Percentiles rank a stretch among this genome's conserved stretches.
Evolutionary conservation across 2,113 vertebrate genomes (phyloP).

Genomic region (Globicephala melas): DNA sequence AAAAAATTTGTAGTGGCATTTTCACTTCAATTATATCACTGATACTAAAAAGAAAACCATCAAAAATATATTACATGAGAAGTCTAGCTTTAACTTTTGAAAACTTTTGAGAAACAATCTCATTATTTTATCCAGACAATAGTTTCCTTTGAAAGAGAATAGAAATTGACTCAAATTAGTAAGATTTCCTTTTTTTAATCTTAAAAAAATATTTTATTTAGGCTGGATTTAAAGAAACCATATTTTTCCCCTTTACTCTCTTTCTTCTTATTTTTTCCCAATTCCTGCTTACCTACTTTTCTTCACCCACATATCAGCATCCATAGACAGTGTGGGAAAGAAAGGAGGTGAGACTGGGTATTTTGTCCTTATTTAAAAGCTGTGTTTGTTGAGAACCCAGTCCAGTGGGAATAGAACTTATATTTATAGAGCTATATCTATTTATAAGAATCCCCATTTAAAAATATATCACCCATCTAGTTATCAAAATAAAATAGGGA

Average conservation of each 20-base stretch:
- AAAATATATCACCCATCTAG: not conserved
- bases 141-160: slow-evolving; percentile 16
- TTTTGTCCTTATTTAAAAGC: not conserved
- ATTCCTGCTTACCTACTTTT: not conserved
- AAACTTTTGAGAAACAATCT: not conserved
- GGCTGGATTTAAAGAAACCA: not conserved
- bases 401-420: not conserved
- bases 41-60: not conserved
- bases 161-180: not conserved
- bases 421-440: not conserved
- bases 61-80: not conserved
- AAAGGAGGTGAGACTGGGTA: not conserved
- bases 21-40: not conserved
- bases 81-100: not conserved
- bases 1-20: not conserved
- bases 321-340: not conserved
- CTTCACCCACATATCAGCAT: not conserved
- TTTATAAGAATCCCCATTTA: not conserved
- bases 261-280: not conserved
- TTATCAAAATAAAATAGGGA: not conserved
- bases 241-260: not conserved
- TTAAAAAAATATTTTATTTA: slow-evolving; percentile 27
- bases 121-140: not conserved
- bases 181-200: not conserved
- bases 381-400: not conserved